phyloP scores from a whole-genome alignment of 2,888 invertebrate species.

The Ptilodon capucinus region DNA sequence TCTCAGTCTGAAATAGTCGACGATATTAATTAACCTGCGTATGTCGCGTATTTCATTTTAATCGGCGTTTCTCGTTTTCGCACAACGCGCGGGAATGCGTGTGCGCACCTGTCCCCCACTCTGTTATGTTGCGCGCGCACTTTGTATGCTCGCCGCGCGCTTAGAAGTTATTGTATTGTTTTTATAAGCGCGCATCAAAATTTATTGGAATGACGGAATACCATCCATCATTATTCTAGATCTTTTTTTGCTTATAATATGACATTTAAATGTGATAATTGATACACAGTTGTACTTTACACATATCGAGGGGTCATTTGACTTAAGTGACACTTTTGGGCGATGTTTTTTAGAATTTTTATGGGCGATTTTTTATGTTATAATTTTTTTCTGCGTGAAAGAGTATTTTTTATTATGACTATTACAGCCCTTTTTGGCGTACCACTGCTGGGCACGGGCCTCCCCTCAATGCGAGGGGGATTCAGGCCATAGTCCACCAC shows the following conservation, averaged over 20 bases:
- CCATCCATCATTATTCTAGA: conserved; percentile 1
- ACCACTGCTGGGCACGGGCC: no score
- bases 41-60: conserved; percentile 68
- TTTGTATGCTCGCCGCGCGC: conserved; percentile 43
- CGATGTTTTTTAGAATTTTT: no score
- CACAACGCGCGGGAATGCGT: conserved; percentile 61
- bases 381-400: no score
- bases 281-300: no score
- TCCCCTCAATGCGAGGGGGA: no score
- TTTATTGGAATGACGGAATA: conserved; percentile 24
- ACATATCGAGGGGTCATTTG: no score
- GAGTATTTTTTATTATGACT: no score
- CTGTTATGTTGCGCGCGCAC: conserved; percentile 46
- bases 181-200: conserved; percentile 25
- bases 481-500: no score
- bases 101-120: conserved; percentile 69
- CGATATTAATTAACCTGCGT: conserved; percentile 71
- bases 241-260: neutral
- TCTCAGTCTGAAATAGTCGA: conserved; percentile 47
- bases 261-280: neutral
- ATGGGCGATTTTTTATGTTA: no score
- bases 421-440: no score
- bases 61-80: conserved; percentile 66
- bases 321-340: no score
- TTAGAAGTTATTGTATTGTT: conserved; percentile 48